These are phyloP conservation scores for Nanorana parkeri DNA, from an alignment of 2,113 vertebrate genomes.

Conservation along the genomic window DNA sequence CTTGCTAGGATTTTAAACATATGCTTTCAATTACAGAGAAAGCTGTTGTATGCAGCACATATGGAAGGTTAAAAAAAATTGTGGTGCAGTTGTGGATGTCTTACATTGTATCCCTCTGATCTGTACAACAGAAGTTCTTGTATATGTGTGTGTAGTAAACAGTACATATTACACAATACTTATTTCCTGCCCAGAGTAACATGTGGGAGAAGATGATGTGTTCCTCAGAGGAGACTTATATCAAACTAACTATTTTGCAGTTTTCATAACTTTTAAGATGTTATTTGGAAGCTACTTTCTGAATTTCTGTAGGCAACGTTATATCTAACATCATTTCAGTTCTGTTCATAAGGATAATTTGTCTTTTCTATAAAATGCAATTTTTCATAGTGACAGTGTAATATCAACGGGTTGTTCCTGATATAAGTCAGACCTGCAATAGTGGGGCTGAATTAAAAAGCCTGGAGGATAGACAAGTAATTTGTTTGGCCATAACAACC, in stretches of 20 bases:
- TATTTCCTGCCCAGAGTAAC: background rate
- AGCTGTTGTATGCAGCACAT: too few species aligned
- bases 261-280: background rate
- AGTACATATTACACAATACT: slow-evolving; percentile 9
- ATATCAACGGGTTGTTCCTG: too few species aligned
- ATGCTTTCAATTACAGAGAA: background rate
- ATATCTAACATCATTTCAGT: too few species aligned
- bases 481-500: too few species aligned
- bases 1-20: too few species aligned
- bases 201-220: slow-evolving; percentile 9
- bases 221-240: background rate
- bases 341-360: too few species aligned
- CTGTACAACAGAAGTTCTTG: background rate
- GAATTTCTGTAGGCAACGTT: background rate
- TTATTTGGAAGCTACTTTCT: background rate
- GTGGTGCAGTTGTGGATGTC: background rate
- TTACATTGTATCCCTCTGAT: background rate
- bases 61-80: too few species aligned
- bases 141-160: background rate
- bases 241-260: background rate
- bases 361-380: too few species aligned
- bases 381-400: too few species aligned
- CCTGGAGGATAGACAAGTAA: too few species aligned
- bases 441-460: too few species aligned
- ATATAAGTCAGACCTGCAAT: too few species aligned